Evolutionary conservation across 2,797 vertebrate species (phyloP), one percentile per base, ranked within the genome.

Genomic region (Phyllotis vaccarum): DNA sequence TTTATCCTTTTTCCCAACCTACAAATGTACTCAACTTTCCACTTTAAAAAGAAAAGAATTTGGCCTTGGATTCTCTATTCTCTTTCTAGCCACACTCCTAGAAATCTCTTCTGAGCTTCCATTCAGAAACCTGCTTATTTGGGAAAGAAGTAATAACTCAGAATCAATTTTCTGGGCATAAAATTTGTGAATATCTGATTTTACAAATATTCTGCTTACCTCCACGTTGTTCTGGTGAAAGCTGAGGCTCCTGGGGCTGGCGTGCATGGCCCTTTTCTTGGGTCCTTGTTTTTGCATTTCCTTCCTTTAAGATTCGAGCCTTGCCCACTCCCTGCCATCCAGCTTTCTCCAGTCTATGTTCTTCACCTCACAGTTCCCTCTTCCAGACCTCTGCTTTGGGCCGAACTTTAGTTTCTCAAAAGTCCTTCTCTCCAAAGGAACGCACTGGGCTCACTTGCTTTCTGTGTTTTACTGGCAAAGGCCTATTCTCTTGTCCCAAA

Each of bases 21-120:
- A 68, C 14, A 54, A 62, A 90, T 88, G 68, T 66, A 85, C 72
- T 92, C 11, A 86, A 62, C 3, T 94, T 91, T 85, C 37, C 49
- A 7, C 37, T 72, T 89, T 62, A 22, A 24, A 74, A 92, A 79
- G 49, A 9, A 70, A 40, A 24, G 46, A 49, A 75, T 14, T 11
- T 29, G 88, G 54, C 9, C 46, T 64, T 82, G 86, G 64, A 81
- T 34, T 86, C 27, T 86, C 19, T 10, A 66, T 16, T 21, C 1
- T 3, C 16, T 4, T 96, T 91, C 31, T 10, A 88, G 3, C 2
- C n/a, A 2, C 27, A 70, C 43, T 40, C 52, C 16, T 81, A 86
- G 21, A 88, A 37, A 86, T 78, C 37, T 87, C 27, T 83, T 88
- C 11, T 86, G 37, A 64, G 3, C 64, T n/a, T 92, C 86, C 75